A percentile compares a stretch with the other conserved stretches of the same genome.
Conservation (phyloP, 2,888 invertebrate genomes). For the Dugesia japonica region DNA sequence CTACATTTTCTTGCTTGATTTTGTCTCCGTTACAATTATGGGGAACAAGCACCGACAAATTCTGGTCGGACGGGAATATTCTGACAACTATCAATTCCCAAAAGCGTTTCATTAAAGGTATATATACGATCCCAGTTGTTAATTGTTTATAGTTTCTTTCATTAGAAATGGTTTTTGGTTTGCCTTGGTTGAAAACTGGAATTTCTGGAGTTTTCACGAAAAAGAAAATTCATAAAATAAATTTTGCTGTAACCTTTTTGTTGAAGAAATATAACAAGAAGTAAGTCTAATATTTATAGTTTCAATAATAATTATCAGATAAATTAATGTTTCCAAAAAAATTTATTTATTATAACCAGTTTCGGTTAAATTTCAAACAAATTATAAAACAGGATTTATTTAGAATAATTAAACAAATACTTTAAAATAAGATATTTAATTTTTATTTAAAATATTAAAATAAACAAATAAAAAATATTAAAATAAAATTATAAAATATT, state of each 20-base stretch:
- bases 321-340: too few relatives aligned
- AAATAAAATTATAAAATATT: too few relatives aligned
- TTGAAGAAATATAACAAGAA: constrained; percentile 62
- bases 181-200: constrained; percentile 74
- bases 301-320: too few relatives aligned
- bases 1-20: constrained; percentile 75
- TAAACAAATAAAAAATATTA: too few relatives aligned
- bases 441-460: too few relatives aligned
- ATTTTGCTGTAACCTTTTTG: constrained; percentile 74
- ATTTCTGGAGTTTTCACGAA: constrained; percentile 71
- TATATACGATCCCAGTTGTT: too few relatives aligned
- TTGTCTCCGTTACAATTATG: constrained; percentile 83
- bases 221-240: constrained; percentile 66
- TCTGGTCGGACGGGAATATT: constrained; percentile 25
- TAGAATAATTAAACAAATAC: too few relatives aligned
- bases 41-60: constrained; percentile 49
- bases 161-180: constrained; percentile 71
- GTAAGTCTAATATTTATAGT: constrained; percentile 52
- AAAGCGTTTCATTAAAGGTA: not conserved
- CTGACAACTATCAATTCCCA: constrained; percentile 23
- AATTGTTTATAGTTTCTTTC: constrained; percentile 25
- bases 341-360: too few relatives aligned
- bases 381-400: too few relatives aligned
- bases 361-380: too few relatives aligned
- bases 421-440: too few relatives aligned